Conservation (phyloP, 2,113 vertebrate species). For the Dasyornis broadbenti region DNA sequence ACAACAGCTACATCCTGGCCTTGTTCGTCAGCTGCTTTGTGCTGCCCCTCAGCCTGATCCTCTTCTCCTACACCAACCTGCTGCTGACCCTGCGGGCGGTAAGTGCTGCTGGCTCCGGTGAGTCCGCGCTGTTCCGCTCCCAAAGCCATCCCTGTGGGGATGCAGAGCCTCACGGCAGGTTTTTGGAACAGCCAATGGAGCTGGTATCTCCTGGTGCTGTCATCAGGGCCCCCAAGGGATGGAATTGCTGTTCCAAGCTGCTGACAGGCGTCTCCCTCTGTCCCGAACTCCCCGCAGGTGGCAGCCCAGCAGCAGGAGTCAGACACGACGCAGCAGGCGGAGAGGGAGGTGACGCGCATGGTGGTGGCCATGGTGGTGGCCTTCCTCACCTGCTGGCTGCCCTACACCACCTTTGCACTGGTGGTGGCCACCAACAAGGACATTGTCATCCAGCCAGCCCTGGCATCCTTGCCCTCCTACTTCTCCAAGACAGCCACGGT, state of each 20-base stretch:
- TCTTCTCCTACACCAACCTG: slow-evolving; percentile 69
- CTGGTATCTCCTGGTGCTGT: neutral
- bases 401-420: slow-evolving; percentile 61
- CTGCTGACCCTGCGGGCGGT: slow-evolving; percentile 56
- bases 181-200: neutral
- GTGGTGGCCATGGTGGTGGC: slow-evolving; percentile 65
- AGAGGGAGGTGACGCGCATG: slow-evolving; percentile 60
- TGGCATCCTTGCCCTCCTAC: slow-evolving; percentile 67
- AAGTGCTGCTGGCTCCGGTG: neutral
- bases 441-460: slow-evolving; percentile 40
- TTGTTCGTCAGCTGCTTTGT: slow-evolving; percentile 66
- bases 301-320: slow-evolving; percentile 40
- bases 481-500: slow-evolving; percentile 68
- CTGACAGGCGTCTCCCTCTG: rapidly evolving
- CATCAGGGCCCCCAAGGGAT: neutral
- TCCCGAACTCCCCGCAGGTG: neutral
- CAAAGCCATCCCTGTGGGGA: rapidly evolving
- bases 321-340: slow-evolving; percentile 39
- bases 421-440: slow-evolving; percentile 59
- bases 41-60: slow-evolving; percentile 62
- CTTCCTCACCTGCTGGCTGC: slow-evolving; percentile 69
- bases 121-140: too few relatives aligned
- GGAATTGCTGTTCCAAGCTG: neutral
- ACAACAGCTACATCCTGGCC: slow-evolving; percentile 66
- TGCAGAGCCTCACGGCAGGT: neutral